phyloP scores from a whole-genome alignment of 2,797 vertebrate genomes.

The Lemur catta region DNA sequence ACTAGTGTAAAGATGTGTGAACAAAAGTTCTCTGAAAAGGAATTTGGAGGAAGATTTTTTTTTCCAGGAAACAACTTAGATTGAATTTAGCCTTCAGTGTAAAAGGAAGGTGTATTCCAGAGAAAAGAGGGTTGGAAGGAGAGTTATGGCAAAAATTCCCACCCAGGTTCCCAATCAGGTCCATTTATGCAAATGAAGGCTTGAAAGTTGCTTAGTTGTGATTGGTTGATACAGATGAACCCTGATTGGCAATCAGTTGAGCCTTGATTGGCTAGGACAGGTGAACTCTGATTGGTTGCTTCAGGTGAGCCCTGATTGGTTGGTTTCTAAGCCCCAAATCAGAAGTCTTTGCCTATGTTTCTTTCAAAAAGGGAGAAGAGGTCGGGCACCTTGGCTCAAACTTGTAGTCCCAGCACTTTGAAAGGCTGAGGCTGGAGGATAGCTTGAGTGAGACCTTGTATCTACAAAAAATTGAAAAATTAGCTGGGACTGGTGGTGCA shows the following conservation, averaged over 20 bases:
- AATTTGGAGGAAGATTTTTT: background rate
- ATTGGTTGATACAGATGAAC: background rate
- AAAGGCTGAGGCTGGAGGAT: background rate
- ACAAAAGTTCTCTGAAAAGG: background rate
- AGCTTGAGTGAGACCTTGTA: background rate
- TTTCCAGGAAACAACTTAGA: background rate
- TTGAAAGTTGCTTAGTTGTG: background rate
- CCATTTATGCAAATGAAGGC: background rate
- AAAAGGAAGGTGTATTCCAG: background rate
- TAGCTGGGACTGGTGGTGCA: background rate
- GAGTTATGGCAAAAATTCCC: background rate
- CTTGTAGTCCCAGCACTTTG: background rate
- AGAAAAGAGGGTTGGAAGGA: background rate
- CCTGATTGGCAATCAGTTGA: background rate
- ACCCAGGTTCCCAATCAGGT: background rate
- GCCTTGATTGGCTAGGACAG: background rate
- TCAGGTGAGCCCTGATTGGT: background rate
- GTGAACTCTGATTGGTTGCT: background rate
- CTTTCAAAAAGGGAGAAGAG: background rate
- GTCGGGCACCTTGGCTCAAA: background rate
- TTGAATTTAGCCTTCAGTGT: background rate
- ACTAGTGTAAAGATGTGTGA: background rate
- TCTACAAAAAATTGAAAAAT: background rate
- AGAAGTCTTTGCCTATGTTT: background rate
- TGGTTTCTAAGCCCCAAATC: background rate